Evolutionary conservation across 2,113 vertebrate genomes (phyloP), one percentile per base, ranked within the genome.

Genomic region (Tricholaema leucomelas): DNA sequence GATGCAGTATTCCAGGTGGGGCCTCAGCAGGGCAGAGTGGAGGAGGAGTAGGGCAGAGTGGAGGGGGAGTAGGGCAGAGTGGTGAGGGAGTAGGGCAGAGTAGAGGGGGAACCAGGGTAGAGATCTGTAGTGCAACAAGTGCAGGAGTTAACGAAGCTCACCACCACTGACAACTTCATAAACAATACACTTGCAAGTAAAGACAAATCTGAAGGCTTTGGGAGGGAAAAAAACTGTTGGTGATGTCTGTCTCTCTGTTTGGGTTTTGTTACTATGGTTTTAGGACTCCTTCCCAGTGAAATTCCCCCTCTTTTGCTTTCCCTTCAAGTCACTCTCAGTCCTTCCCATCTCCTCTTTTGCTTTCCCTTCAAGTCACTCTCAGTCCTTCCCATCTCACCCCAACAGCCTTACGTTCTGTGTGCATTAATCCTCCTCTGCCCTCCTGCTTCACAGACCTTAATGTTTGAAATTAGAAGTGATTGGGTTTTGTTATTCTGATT

Each of bases 291-390:
- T 97, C 97, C 92, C 96, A 96, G 75, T 94, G 90, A 97, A 96
- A 93, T 93, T 95, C 91, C 96, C 84, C 71, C 85, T 44, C 17
- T 96, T 96, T 96, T 93, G 96, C 95, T 97, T 97, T 97, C 80
- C 81, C 69, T 16, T 6, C 95, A 95, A 97, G 93, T 83, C 69
- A 77, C 63, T 66, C 77, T 91, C 0, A 3, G 74, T 76, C 79
- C 72, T 96, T 60, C 71, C 69, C 76, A 81, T 97, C 93, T 92
- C 92, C 85, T 44, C 17, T 96, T 96, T 96, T 93, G 96, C 95
- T 97, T 97, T 97, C 80, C 81, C 69, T 16, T 6, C 95, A 95
- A 97, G 93, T 83, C 69, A 77, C 63, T 66, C 77, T 91, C 0
- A 3, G 74, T 76, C 79, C 72, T 96, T 60, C 71, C 69, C 76